A percentile compares a stretch with the other conserved stretches of the same genome.
Conservation (phyloP, 2,797 vertebrate species). For the Phoeniculus purpureus region DNA sequence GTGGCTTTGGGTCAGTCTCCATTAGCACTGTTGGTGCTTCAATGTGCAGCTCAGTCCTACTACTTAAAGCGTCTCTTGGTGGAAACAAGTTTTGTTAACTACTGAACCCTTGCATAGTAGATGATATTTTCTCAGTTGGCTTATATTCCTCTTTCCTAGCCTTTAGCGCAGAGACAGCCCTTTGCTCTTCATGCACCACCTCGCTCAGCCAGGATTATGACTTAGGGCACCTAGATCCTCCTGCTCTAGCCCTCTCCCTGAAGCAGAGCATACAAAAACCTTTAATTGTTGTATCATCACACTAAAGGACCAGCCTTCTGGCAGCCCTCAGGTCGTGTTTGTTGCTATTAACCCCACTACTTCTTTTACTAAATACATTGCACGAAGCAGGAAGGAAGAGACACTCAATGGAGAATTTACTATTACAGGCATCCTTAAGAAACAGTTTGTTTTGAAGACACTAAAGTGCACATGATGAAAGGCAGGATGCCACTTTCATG, state of each 20-base stretch:
- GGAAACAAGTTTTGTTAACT: neutral
- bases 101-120: neutral
- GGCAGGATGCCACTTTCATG: neutral
- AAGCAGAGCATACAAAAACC: neutral
- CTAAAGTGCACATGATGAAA: neutral
- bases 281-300: neutral
- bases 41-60: neutral
- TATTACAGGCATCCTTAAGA: neutral
- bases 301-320: neutral
- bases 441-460: neutral
- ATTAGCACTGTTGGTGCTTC: neutral
- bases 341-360: neutral
- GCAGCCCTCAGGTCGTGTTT: neutral
- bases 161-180: neutral
- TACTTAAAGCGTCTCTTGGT: neutral
- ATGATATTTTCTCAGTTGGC: neutral
- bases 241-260: neutral
- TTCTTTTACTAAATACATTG: neutral
- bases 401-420: neutral
- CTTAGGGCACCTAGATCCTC: rapidly evolving
- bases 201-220: neutral
- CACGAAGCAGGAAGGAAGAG: neutral
- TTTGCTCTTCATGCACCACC: neutral
- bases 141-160: neutral
- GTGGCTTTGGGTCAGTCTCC: neutral